Evolutionary conservation across 2,888 invertebrate genomes (phyloP), one percentile per base, ranked within the genome.

Genomic region (Nesidiocoris tenuis): DNA sequence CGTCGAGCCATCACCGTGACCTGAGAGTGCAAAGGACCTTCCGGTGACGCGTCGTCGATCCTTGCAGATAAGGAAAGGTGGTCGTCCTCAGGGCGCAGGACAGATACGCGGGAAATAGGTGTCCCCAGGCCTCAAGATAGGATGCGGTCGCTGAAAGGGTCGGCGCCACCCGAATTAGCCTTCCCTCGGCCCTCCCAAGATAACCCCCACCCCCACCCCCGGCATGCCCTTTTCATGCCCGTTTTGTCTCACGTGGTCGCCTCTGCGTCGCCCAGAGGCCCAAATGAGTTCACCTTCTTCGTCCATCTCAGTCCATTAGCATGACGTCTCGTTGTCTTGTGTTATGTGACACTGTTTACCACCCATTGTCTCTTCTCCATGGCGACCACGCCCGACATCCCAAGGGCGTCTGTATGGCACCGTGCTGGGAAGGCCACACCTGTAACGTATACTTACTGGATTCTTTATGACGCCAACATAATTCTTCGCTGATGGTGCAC

Each of bases 91-190:
- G 39, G 39, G 12, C 39, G 12, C 39, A 39, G 5, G 39, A 39
- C 39, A 39, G 39, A 39, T 39, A 39, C 39, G 39, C 3, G 3
- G 39, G 39, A 39, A 12, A 39, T 39, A 12, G 39, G 39, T 39
- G 5, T 39, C 39, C 12, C 12, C 39, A 39, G 39, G 39, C 5
- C 39, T 12, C 3, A 3, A 12, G 39, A 39, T 39, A 39, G 39
- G 39, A 39, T 39, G 39, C 39, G 39, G 39, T 39, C 39, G 39
- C 67, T 67, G 67, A 67, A 67, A 55, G 67, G 67, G 55, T 54
- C 17, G 67, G 67, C 67, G 67, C 67, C 67, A 67, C 55, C 67
- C 67, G 67, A 67, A 67, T 67, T 67, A 67, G 67, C 67, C 67
- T 55, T 9, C 1, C 21, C 55, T 55, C 12, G 5, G 39, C 5